Evolutionary conservation across 2,113 vertebrate genomes (phyloP), one percentile per base, ranked within the genome.

Genomic region (Mixornis gularis): DNA sequence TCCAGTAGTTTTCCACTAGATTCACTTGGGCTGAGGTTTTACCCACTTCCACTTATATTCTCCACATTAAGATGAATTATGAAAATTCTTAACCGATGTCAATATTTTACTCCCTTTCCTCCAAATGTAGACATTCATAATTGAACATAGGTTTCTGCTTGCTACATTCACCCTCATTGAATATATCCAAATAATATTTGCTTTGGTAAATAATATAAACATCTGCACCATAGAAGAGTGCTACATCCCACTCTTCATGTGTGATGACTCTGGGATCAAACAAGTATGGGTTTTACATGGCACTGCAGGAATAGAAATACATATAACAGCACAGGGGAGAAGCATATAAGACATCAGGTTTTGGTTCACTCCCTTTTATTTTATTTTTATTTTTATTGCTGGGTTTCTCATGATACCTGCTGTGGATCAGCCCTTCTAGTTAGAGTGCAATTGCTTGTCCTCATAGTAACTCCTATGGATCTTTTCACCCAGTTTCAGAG

Each of bases 1-100:
- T 51, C 41, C 49, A 41, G 66, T 78, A 89, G 53, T 89, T 87
- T 72, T 92, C 83, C 55, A 76, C 56, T 62, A 49, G 19, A 34
- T 92, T 90, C 49, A 36, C 17, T 38, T 90, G 52, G 65, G 65
- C 56, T 93, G 81, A 92, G 62, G 66, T 80, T 96, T 93, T 69
- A 65, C 44, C 59, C 68, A 69, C 66, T 85, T 79, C 48, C 80
- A 56, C 69, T 93, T 80, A 36, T 30, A 64, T 72, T 88, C 36
- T 62, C 49, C 68, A 44, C 68, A 70, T 38, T 79, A 64, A 66
- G 84, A 91, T 70, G 65, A 85, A 79, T 91, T 79, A 83, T 63
- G 73, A 87, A 83, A 62, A 64, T 48, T 86, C 64, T 87, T 91
- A 87, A 96, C 52, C 40, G 36, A 22, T 53, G 73, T 48, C 18